A percentile compares a stretch with the other conserved stretches of the same genome.
Evolutionary conservation across 2,888 invertebrate species (phyloP).

Genomic region (Heliconius cydno): DNA sequence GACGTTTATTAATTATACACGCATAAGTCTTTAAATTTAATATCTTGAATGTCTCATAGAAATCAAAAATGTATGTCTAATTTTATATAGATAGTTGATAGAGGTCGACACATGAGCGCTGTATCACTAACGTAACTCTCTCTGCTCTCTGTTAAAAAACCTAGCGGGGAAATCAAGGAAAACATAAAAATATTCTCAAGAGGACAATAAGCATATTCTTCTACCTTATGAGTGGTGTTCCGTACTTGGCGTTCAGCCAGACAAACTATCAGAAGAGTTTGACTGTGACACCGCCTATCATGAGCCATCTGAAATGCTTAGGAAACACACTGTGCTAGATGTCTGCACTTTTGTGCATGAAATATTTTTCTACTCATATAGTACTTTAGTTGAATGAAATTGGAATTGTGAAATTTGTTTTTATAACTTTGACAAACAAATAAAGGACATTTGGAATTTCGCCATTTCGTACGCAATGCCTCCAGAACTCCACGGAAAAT

Average conservation of each 20-base stretch:
- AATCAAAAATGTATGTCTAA: too few species aligned
- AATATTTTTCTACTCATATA: slow-evolving; percentile 5
- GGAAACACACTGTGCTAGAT: slow-evolving; percentile 18
- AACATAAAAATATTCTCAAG: neutral
- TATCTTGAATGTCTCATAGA: too few species aligned
- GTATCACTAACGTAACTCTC: too few species aligned
- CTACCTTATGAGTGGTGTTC: neutral
- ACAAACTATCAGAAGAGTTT: slow-evolving; percentile 22
- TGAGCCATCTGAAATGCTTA: slow-evolving; percentile 18
- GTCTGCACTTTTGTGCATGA: slow-evolving; percentile 4
- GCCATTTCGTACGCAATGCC: too few species aligned
- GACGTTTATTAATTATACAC: too few species aligned
- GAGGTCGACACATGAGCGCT: too few species aligned
- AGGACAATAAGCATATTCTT: slow-evolving; percentile 11
- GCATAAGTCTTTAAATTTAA: too few species aligned
- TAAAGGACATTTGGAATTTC: neutral
- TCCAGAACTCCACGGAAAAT: too few species aligned
- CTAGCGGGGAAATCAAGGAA: neutral
- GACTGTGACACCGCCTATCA: slow-evolving; percentile 26
- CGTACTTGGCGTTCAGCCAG: slow-evolving; percentile 15
- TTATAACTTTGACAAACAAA: too few species aligned
- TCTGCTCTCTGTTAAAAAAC: neutral
- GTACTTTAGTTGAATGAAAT: neutral
- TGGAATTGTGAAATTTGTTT: too few species aligned
- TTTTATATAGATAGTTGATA: too few species aligned